A percentile compares a stretch with the other conserved stretches of the same genome.
Evolutionary conservation across 2,888 invertebrate genomes (phyloP).

Genomic region (Acanthosepion esculentum): DNA sequence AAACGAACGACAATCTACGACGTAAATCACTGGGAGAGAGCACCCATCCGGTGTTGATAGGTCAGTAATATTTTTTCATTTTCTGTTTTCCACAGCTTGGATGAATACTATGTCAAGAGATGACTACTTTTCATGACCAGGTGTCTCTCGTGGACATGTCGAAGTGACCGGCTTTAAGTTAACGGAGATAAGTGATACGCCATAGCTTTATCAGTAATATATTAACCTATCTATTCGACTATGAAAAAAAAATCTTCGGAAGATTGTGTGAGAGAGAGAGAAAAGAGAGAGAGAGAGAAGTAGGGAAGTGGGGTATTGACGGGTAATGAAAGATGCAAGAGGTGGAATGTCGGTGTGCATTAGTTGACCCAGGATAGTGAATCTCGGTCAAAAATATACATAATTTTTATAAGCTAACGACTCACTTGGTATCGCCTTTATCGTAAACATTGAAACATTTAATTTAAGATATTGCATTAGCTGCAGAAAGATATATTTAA

Average conservation of each 20-base stretch:
- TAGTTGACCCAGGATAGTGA: too few species aligned
- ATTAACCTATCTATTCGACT: not conserved
- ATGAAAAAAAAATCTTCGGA: not conserved
- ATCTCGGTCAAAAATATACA: too few species aligned
- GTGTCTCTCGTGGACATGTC: not conserved
- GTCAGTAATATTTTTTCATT: not conserved
- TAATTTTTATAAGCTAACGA: too few species aligned
- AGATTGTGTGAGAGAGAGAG: not conserved
- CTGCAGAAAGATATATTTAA: too few species aligned
- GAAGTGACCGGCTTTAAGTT: not conserved
- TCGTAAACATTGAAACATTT: too few species aligned
- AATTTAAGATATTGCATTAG: too few species aligned
- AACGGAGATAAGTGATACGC: not conserved
- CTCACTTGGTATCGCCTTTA: too few species aligned
- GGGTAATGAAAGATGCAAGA: too few species aligned
- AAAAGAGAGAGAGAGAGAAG: too few species aligned
- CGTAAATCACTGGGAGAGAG: slow-evolving; percentile 1
- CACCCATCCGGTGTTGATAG: not conserved
- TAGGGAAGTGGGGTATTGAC: too few species aligned
- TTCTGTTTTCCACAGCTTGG: not conserved
- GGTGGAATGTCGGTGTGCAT: too few species aligned
- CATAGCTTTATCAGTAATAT: not conserved
- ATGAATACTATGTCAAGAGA: not conserved
- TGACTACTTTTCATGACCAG: not conserved
- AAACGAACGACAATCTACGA: slow-evolving; percentile 11